Evolutionary conservation across 2,113 vertebrate species (phyloP).

Genomic region (Phyllostomus hastatus): DNA sequence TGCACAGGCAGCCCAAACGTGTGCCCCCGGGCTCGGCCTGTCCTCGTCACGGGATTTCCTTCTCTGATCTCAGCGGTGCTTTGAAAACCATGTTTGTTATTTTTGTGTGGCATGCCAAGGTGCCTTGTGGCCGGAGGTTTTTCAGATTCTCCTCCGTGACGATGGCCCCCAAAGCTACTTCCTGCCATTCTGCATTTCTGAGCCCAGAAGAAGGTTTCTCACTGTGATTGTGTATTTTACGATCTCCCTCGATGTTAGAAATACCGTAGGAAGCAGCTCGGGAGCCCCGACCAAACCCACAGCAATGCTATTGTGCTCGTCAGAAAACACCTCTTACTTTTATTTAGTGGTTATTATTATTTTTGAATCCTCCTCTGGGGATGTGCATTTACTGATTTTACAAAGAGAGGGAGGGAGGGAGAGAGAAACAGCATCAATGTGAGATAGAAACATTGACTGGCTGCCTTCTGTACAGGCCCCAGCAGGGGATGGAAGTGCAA

Average conservation of each 20-base stretch:
- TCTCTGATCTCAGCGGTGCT: background rate
- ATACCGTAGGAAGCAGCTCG: background rate
- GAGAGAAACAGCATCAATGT: too few relatives aligned
- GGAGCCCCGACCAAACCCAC: background rate
- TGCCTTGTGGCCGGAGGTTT: constrained; percentile 23
- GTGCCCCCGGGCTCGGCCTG: background rate
- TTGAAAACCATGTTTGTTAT: background rate
- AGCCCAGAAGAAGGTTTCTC: background rate
- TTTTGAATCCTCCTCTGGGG: too few relatives aligned
- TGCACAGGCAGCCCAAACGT: background rate
- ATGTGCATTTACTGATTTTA: too few relatives aligned
- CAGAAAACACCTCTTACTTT: background rate
- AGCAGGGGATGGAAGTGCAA: too few relatives aligned
- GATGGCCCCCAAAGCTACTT: background rate
- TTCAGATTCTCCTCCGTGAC: background rate
- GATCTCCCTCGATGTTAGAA: background rate
- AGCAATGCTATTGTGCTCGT: background rate
- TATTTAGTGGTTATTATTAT: too few relatives aligned
- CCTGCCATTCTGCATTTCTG: background rate
- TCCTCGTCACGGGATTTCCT: background rate
- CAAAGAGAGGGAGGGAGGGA: too few relatives aligned
- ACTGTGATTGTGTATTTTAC: background rate
- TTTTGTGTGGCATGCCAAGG: background rate
- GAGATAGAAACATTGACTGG: too few relatives aligned
- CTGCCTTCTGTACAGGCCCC: too few relatives aligned